Base-by-base conservation (phyloP, 2,797 vertebrate genomes). In the Lerista edwardsae region DNA sequence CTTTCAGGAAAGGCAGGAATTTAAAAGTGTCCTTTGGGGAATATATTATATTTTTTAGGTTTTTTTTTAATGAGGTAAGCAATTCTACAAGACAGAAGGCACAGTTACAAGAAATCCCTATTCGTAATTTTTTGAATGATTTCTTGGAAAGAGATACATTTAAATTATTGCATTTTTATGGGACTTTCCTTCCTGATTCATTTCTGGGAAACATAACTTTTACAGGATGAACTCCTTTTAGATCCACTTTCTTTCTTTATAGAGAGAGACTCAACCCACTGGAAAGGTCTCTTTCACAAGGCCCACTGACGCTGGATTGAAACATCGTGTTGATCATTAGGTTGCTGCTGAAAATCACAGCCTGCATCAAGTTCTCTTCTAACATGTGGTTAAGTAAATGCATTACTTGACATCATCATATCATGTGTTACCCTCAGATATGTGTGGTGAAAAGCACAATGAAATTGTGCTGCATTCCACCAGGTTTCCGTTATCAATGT, bases 1-100 rank as follows among this genome's bases (percentile, higher is more conserved):
- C 8, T 79, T 1, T 83, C 75, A 55, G 57, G 23, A 89, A 84
- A 75, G 47, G 0, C 3, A 79, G 10, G 0, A 7, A 71, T 88
- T 85, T 82, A 72, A 74, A 87, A 84, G 6, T 11, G 55, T 64
- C 75, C 23, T 84, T 75, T 75, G 3, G 3, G 2, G 2, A 86
- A 79, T 78, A 82, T 82, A 12, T 88, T 41, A 27, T 23, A 1
- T 86, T 84, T 88, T 92, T 36, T 29, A 41, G 67, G 77, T 69
- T 67, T 0, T 4, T 69, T 82, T 9, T n/a, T 77, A 86, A 90
- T 51, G 47, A 51, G 47, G 69, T 10, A 75, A 25, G 47, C 75
- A 5, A 62, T 2, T 1, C 1, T 80, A 75, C 77, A 89, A 55
- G 0, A 61, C 11, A 88, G 6, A 23, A 67, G 51, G 19, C 74